Percentiles rank a stretch among this genome's conserved stretches.
Conservation (phyloP, 2,888 invertebrate species). For the Trissoscelio sp. region DNA sequence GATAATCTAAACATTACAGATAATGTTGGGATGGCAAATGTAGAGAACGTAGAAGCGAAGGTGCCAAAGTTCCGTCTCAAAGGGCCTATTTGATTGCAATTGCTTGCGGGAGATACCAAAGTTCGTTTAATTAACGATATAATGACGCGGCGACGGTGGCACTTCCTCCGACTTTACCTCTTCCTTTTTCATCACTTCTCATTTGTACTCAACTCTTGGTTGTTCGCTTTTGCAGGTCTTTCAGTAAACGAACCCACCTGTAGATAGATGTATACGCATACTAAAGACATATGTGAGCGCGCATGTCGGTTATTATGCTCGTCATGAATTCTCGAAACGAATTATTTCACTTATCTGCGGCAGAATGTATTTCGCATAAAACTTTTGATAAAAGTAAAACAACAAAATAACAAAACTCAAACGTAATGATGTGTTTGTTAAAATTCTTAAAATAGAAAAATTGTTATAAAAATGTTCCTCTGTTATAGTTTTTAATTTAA, state of each 20-base stretch:
- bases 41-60: constrained; percentile 72
- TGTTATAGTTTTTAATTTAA: too few relatives aligned
- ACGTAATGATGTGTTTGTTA: too few relatives aligned
- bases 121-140: constrained; percentile 81
- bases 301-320: not conserved
- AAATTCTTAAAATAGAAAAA: too few relatives aligned
- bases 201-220: constrained; percentile 59
- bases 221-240: constrained; percentile 57
- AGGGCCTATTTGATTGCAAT: constrained; percentile 77
- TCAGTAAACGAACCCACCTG: constrained; percentile 45
- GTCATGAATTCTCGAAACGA: constrained; percentile 1
- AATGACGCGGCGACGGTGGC: constrained; percentile 71
- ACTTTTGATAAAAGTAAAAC: not conserved
- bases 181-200: constrained; percentile 50
- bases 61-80: constrained; percentile 75
- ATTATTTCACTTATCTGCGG: constrained; percentile 21
- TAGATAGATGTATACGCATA: constrained; percentile 43
- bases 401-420: too few relatives aligned
- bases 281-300: not conserved
- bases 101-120: constrained; percentile 75
- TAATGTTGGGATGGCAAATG: constrained; percentile 41
- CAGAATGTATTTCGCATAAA: not conserved
- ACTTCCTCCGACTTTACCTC: constrained; percentile 51
- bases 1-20: constrained; percentile 72
- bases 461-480: too few relatives aligned